Percentiles rank a stretch among this genome's conserved stretches.
These are phyloP conservation scores for Palythoa caribaeorum DNA, from an alignment of 92 coral and sea anemone genomes.

Conservation along the genomic window DNA sequence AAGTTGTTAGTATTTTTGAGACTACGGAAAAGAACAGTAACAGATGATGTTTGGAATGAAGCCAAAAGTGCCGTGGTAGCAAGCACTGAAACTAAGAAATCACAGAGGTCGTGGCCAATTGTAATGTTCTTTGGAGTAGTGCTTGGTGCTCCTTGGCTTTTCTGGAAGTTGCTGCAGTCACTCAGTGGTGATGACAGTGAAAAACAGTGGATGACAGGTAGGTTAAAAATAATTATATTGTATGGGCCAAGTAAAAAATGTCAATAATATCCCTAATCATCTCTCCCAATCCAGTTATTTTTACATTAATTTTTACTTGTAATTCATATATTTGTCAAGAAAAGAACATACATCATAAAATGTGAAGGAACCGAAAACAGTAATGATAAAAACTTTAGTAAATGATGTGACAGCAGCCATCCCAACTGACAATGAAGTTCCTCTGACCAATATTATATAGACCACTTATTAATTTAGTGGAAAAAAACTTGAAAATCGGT, in stretches of 20 bases:
- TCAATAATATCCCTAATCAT: no score
- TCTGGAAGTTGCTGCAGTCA: conserved; percentile 91
- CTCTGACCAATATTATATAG: no score
- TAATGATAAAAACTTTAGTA: no score
- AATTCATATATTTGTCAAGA: neutral
- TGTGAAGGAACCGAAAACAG: no score
- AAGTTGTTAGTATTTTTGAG: conserved; percentile 78
- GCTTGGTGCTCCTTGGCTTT: conserved; percentile 90
- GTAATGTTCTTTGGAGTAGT: conserved; percentile 96
- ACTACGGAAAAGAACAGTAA: conserved; percentile 64
- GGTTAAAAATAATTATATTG: neutral
- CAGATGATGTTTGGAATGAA: conserved; percentile 92
- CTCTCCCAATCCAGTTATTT: no score
- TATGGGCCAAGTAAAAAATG: neutral
- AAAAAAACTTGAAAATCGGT: no score
- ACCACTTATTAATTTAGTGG: no score
- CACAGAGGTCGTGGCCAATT: conserved; percentile 93
- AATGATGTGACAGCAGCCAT: no score
- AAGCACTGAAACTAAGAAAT: conserved; percentile 56
- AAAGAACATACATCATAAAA: no score
- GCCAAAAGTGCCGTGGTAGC: conserved; percentile 58
- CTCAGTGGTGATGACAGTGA: conserved; percentile 67
- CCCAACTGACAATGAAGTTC: no score
- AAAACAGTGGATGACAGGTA: conserved; percentile 96
- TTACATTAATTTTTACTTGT: neutral